Base-by-base conservation (phyloP, 2,888 invertebrate genomes). In the Metellina segmentata region DNA sequence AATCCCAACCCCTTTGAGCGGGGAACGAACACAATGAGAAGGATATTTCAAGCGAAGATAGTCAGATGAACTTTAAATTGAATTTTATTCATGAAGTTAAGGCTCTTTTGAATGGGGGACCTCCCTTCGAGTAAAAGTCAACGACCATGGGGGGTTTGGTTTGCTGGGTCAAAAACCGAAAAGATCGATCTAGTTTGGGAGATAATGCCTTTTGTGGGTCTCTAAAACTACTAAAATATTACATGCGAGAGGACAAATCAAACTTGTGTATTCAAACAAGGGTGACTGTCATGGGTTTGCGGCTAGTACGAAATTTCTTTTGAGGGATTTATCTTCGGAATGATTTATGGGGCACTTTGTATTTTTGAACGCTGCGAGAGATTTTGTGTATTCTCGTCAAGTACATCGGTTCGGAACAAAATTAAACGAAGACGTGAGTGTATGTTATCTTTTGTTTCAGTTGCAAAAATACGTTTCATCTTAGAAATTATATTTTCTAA, bases 41-140 rank as follows among this genome's bases (percentile, higher is more conserved):
- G 87, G 72, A 87, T 87, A 81, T 72, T 85, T 34, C 79, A 69
- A 61, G 49, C 78, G 88, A 72, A 72, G 89, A 82, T 83, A n/a
- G 89, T 77, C 81, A 83, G 82, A 89, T 82, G 89, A 89, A 89
- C 82, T 89, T 89, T 89, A 89, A 82, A 89, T 89, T 89, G 89
- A 89, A 89, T 89, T 89, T 82, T 82, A 89, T 89, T 83, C 89
- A 75, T 51, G 81, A 74, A 77, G 89, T 51, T 52, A 82, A 61
- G 75, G 13, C 48, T 53, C 61, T 71, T 75, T 77, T 89, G 53
- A 53, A 48, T 61, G 9, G 61, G 51, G 52, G 79, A 70, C 79
- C 71, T 49, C 75, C 79, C 87, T 53, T 16, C 20, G 78, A 79
- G 79, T 48, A 53, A 20, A 79, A 79, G 87, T 87, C 87, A 87